Conservation (phyloP, 2,888 invertebrate species). For the Tribolium freemani region DNA sequence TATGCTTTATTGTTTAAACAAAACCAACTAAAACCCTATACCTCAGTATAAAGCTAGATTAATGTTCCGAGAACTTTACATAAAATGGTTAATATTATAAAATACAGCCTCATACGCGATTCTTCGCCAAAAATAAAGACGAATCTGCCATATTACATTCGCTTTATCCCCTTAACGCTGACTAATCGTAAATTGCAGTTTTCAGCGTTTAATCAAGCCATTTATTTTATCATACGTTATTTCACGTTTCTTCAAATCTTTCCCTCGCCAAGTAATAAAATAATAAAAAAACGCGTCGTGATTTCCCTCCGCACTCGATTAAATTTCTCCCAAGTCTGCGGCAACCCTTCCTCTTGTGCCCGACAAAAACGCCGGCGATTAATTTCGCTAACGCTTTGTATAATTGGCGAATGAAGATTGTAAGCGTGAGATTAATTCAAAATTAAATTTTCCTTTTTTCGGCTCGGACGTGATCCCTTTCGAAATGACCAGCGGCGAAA, state of each 20-base stretch:
- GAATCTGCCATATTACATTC: not conserved
- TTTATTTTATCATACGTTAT: too few species aligned
- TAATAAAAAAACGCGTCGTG: not conserved
- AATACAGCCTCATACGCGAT: not conserved
- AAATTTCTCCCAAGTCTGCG: not conserved
- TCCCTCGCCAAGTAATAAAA: too few species aligned
- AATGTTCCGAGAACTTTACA: not conserved
- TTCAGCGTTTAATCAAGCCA: not conserved
- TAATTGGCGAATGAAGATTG: conserved; percentile 28
- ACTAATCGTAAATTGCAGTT: not conserved
- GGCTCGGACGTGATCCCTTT: conserved; percentile 26
- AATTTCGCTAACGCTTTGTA: conserved; percentile 21
- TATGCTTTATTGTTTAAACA: not conserved
- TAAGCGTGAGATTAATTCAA: conserved; percentile 32
- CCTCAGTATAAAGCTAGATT: not conserved
- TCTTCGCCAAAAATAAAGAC: not conserved
- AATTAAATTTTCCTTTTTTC: conserved; percentile 24
- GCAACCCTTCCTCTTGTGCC: not conserved
- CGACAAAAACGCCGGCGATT: conserved; percentile 12
- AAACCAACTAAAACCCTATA: not conserved
- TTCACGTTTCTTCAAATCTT: too few species aligned
- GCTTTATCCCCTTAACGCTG: not conserved
- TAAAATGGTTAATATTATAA: not conserved
- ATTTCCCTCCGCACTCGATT: not conserved
- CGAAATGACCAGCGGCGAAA: conserved; percentile 24